Percentiles rank a stretch among this genome's conserved stretches.
Evolutionary conservation across 2,113 vertebrate genomes (phyloP).

Genomic region (Hymenochirus boettgeri): DNA sequence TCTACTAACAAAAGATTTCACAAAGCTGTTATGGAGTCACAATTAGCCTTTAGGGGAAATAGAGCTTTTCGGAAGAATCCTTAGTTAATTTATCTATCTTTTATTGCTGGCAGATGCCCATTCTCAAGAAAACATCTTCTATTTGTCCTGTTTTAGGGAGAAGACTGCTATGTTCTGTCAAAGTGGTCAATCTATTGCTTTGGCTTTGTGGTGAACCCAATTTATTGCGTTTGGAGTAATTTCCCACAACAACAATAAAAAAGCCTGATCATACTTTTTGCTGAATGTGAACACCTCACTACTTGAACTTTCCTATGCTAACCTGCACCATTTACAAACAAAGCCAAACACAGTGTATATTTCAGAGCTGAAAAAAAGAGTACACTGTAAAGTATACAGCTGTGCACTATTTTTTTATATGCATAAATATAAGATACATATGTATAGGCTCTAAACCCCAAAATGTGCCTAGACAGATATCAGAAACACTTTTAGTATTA

Average conservation of each 20-base stretch:
- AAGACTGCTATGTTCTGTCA: constrained; percentile 27
- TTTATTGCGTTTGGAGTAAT: constrained; percentile 40
- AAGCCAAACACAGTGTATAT: constrained; percentile 4
- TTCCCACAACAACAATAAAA: constrained; percentile 38
- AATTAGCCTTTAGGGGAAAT: constrained; percentile 26
- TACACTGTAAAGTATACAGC: neutral
- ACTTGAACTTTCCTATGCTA: constrained; percentile 7
- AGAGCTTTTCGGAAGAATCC: constrained; percentile 23
- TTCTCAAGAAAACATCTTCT: constrained; percentile 35
- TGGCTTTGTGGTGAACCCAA: constrained; percentile 40
- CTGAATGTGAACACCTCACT: constrained; percentile 21
- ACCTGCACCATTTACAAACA: constrained; percentile 18
- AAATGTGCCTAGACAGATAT: too few relatives aligned
- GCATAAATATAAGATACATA: too few relatives aligned
- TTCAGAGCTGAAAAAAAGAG: constrained; percentile 2
- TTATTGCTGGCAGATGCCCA: constrained; percentile 32
- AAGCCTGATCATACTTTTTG: constrained; percentile 28
- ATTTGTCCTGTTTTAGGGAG: constrained; percentile 5
- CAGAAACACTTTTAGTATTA: too few relatives aligned
- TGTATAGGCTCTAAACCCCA: too few relatives aligned
- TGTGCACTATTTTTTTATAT: constrained; percentile 1
- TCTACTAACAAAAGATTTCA: constrained; percentile 28
- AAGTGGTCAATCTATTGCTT: constrained; percentile 38
- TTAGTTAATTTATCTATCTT: constrained; percentile 32
- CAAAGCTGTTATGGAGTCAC: constrained; percentile 11